phyloP scores from a whole-genome alignment of 2,113 vertebrate species.

The Chionodraco myersi region DNA sequence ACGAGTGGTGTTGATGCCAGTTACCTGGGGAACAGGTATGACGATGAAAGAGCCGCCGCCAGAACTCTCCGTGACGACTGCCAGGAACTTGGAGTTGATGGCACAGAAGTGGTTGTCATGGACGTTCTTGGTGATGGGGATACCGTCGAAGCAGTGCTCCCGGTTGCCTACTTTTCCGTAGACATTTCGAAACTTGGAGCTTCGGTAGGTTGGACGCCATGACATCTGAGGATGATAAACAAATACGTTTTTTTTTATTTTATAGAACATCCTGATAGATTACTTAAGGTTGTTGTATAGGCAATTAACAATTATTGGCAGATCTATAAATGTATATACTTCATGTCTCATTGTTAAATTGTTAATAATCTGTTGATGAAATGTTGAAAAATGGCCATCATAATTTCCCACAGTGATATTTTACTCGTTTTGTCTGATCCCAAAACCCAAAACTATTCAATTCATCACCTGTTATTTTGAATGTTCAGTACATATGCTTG shows the following conservation, averaged over 20 bases:
- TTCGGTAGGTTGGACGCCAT: slow-evolving; percentile 99
- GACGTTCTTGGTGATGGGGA: slow-evolving; percentile 98
- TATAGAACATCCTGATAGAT: not conserved
- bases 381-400: not conserved
- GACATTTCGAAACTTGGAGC: slow-evolving; percentile 99
- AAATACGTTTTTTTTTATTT: not conserved
- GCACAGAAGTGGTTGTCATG: slow-evolving; percentile 99
- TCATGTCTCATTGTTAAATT: not conserved
- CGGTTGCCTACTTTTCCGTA: slow-evolving; percentile 95
- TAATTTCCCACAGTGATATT: not conserved
- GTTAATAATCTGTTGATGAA: not conserved
- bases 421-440: not conserved
- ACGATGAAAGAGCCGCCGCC: slow-evolving; percentile 96
- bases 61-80: slow-evolving; percentile 94
- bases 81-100: slow-evolving; percentile 93
- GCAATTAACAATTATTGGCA: no score
- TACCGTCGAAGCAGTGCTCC: slow-evolving; percentile 96
- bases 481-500: no score
- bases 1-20: not conserved
- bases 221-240: slow-evolving; percentile 88
- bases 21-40: slow-evolving; percentile 94
- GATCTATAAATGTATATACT: no score
- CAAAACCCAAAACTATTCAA: not conserved
- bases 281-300: not conserved
- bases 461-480: not conserved